Conservation (phyloP, 2,888 invertebrate species). For the Eupithecia vulgata region DNA sequence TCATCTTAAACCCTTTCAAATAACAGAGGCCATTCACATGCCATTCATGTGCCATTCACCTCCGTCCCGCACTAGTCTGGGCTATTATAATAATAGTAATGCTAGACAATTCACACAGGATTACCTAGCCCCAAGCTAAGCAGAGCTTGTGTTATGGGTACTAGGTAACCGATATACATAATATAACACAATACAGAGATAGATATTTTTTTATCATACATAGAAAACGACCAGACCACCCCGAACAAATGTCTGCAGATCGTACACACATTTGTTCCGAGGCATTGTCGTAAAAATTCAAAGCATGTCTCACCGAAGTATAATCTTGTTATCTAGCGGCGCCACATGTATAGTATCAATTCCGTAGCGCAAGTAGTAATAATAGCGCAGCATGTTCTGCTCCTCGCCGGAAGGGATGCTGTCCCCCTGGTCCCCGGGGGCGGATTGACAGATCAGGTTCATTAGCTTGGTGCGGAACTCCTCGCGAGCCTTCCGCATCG, state of each 20-base stretch:
- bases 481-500: slow-evolving; percentile 89
- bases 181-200: too few species aligned
- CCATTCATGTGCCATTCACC: not conserved
- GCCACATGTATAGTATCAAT: slow-evolving; percentile 95
- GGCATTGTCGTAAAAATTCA: not conserved
- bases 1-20: not conserved
- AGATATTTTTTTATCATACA: too few species aligned
- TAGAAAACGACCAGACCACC: too few species aligned
- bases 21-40: too few species aligned
- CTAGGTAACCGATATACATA: too few species aligned
- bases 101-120: too few species aligned
- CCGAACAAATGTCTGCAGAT: too few species aligned
- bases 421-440: slow-evolving; percentile 69
- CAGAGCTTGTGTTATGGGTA: too few species aligned
- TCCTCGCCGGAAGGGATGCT: slow-evolving; percentile 86
- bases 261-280: too few species aligned
- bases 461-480: slow-evolving; percentile 92
- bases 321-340: slow-evolving; percentile 89
- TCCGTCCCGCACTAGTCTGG: not conserved
- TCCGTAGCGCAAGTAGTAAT: slow-evolving; percentile 95
- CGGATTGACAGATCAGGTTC: slow-evolving; percentile 87
- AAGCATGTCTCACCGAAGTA: slow-evolving; percentile 80
- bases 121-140: too few species aligned
- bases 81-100: too few species aligned
- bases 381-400: slow-evolving; percentile 90